A percentile compares a stretch with the other conserved stretches of the same genome.
Evolutionary conservation across 2,113 vertebrate genomes (phyloP).

Genomic region (Cyanocitta stelleri): DNA sequence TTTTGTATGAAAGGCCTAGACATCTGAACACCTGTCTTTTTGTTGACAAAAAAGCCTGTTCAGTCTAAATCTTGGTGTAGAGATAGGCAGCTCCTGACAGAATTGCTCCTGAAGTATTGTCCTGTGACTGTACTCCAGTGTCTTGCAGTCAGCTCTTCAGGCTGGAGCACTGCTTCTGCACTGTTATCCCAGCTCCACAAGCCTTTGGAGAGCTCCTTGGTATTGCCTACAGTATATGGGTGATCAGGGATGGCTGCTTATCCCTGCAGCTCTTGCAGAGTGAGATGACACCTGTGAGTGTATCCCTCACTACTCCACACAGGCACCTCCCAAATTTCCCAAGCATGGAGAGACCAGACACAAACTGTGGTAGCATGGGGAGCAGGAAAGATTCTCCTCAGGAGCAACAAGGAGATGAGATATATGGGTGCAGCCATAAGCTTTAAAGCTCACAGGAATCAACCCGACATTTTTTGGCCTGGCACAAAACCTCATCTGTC

Average conservation of each 20-base stretch:
- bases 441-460: not conserved
- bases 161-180: not conserved
- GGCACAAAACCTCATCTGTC: not conserved
- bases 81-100: not conserved
- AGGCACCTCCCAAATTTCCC: not conserved
- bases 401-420: not conserved
- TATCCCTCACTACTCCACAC: not conserved
- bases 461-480: accelerated
- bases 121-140: not conserved
- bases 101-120: not conserved
- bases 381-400: not conserved
- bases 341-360: not conserved
- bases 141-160: not conserved
- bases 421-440: not conserved
- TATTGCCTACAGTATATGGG: not conserved
- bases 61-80: not conserved
- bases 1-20: not conserved
- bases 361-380: not conserved
- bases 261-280: not conserved
- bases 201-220: not conserved
- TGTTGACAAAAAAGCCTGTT: not conserved
- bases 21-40: not conserved
- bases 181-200: not conserved
- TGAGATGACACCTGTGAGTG: not conserved
- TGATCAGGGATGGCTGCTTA: not conserved